These are phyloP conservation scores for Notechis scutatus DNA, from an alignment of 2,113 vertebrate genomes.

Conservation along the genomic window DNA sequence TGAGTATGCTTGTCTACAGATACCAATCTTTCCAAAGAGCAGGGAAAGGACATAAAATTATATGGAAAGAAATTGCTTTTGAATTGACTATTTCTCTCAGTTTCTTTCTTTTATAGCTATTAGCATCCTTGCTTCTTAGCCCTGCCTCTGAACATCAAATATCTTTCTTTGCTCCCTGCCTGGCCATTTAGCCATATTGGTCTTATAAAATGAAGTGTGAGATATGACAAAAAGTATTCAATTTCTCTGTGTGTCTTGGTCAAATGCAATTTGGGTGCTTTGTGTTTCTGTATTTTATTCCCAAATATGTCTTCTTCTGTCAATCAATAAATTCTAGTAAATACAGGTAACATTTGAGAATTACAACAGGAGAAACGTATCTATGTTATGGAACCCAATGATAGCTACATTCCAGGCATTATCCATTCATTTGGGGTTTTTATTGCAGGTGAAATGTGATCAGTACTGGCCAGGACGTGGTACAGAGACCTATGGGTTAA, in stretches of 20 bases:
- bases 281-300: not conserved
- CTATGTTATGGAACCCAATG: not conserved
- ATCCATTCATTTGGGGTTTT: not conserved
- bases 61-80: conserved; percentile 29
- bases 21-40: conserved; percentile 18
- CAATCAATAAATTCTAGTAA: not conserved
- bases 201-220: not conserved
- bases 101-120: not conserved
- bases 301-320: not conserved
- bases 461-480: conserved; percentile 95
- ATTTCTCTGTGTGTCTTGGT: not conserved
- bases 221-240: not conserved
- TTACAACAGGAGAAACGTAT: not conserved
- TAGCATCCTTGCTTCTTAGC: not conserved
- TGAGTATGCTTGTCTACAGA: not conserved
- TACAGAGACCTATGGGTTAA: conserved; percentile 90
- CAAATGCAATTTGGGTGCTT: not conserved
- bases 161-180: not conserved
- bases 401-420: not conserved
- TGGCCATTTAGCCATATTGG: not conserved
- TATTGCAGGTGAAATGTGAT: conserved; percentile 88
- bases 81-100: conserved; percentile 22
- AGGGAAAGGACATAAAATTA: conserved; percentile 24
- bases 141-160: not conserved
- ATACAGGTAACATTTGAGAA: not conserved